phyloP scores from a whole-genome alignment of 2,888 invertebrate species.

The Acholoe squamosa region DNA sequence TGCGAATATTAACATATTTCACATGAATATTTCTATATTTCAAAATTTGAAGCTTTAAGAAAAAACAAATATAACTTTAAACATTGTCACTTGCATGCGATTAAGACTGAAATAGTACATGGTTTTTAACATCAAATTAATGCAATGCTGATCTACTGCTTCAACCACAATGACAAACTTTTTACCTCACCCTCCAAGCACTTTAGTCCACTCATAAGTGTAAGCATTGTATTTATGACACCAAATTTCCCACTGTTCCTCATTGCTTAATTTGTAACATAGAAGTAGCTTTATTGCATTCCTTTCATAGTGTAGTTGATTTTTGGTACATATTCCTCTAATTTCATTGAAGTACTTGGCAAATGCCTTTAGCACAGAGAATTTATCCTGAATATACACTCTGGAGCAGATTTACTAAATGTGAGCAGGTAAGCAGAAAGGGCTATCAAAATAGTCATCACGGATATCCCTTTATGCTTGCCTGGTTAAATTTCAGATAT shows the following conservation, averaged over 20 bases:
- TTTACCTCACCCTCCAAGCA: conserved; percentile 23
- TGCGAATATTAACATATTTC: no score
- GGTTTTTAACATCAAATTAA: neutral
- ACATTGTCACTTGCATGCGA: neutral
- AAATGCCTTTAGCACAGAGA: no score
- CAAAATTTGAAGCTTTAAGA: neutral
- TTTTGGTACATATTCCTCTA: neutral
- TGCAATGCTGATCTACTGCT: neutral
- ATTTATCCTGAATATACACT: neutral
- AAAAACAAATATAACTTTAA: neutral
- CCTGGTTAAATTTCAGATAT: no score
- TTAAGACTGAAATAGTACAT: neutral
- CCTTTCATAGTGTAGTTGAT: neutral
- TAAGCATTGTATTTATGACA: neutral
- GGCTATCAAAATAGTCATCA: no score
- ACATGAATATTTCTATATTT: no score
- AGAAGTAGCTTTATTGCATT: neutral
- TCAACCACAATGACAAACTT: conserved; percentile 26
- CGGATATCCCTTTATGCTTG: no score
- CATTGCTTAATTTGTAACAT: conserved; percentile 30
- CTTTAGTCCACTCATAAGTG: neutral
- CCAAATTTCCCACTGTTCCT: neutral
- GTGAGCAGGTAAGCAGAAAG: no score
- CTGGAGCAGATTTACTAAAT: no score
- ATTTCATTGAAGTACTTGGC: neutral